These are phyloP conservation scores for Orthosia cruda DNA, from an alignment of 2,888 invertebrate species.

Conservation along the genomic window DNA sequence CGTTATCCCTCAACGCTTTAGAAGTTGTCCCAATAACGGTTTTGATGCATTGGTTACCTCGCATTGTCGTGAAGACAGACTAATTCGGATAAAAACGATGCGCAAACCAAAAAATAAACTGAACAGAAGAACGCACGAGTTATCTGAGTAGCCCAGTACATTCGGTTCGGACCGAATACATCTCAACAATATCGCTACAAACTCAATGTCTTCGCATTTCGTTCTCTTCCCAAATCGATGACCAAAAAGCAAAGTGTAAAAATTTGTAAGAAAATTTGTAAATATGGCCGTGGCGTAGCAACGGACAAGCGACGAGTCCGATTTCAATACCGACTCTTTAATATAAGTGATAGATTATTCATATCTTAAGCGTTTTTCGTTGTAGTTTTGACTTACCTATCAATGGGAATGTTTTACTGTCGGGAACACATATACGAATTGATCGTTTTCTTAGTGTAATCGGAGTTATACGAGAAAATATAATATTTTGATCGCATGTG, in stretches of 20 bases:
- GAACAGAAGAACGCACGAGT: slow-evolving; percentile 49
- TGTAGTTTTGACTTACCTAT: slow-evolving; percentile 81
- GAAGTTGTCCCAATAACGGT: slow-evolving; percentile 36
- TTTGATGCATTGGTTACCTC: slow-evolving; percentile 45
- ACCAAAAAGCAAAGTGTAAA: slow-evolving; percentile 86
- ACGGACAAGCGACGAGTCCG: slow-evolving; percentile 74
- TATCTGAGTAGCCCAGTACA: slow-evolving; percentile 35
- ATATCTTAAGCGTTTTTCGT: slow-evolving; percentile 89
- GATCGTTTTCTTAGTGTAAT: slow-evolving; percentile 77
- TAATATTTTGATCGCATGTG: slow-evolving; percentile 81
- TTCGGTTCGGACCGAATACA: slow-evolving; percentile 14
- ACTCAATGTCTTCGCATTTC: slow-evolving; percentile 75
- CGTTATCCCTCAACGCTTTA: slow-evolving; percentile 23
- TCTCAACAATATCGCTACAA: slow-evolving; percentile 34
- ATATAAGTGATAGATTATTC: slow-evolving; percentile 87
- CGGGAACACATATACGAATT: slow-evolving; percentile 84
- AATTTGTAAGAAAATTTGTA: slow-evolving; percentile 75
- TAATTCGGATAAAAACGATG: slow-evolving; percentile 12
- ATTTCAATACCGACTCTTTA: slow-evolving; percentile 67
- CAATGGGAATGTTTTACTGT: slow-evolving; percentile 79
- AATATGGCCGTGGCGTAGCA: slow-evolving; percentile 83
- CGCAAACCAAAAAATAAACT: slow-evolving; percentile 13
- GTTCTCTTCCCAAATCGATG: slow-evolving; percentile 86
- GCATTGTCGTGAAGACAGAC: slow-evolving; percentile 33
- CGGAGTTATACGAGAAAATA: slow-evolving; percentile 80